Conservation (phyloP, 2,113 vertebrate species). For the Microcebus jonahi region DNA sequence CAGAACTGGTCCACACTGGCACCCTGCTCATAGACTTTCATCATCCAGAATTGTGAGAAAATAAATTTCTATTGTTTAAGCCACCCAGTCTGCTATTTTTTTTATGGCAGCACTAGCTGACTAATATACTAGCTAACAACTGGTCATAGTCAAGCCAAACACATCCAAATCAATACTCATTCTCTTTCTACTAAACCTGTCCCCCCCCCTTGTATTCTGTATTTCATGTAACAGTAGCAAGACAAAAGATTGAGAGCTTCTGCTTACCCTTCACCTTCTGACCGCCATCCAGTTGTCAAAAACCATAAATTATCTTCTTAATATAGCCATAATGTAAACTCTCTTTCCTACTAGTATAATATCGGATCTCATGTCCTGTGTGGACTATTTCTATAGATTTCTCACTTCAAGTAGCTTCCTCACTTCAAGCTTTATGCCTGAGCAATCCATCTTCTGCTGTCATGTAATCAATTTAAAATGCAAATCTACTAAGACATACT, state of each 20-base stretch:
- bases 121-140: neutral
- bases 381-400: slow-evolving; percentile 14
- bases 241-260: neutral
- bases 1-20: neutral
- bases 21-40: neutral
- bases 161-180: neutral
- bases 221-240: neutral
- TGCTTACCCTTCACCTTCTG: neutral
- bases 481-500: neutral
- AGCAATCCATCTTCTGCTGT: slow-evolving; percentile 42
- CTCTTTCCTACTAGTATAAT: neutral
- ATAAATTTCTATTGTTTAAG: neutral
- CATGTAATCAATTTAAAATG: slow-evolving; percentile 42
- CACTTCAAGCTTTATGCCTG: neutral
- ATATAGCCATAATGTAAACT: slow-evolving; percentile 7
- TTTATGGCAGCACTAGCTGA: neutral
- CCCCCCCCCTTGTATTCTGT: neutral
- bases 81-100: neutral
- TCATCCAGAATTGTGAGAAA: neutral
- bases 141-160: neutral
- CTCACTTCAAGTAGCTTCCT: neutral
- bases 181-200: neutral
- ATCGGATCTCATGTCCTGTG: neutral
- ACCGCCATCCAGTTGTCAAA: neutral
- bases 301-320: slow-evolving; percentile 1